Conservation (phyloP, 2,113 vertebrate genomes). For the Peromyscus maniculatus region DNA sequence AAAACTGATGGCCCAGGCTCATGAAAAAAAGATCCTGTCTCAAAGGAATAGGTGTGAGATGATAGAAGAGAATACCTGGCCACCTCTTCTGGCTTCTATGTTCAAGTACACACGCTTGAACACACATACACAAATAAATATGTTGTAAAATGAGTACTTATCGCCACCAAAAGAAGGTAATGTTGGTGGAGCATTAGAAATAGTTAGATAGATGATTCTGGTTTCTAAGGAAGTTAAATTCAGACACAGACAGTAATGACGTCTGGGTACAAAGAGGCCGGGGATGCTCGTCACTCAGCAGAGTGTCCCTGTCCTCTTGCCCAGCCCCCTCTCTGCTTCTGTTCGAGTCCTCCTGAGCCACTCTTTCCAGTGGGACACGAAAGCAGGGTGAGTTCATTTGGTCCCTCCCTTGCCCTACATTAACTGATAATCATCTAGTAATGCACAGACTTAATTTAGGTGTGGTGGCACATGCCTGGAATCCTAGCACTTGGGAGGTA, state of each 20-base stretch:
- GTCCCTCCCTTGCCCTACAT: not conserved
- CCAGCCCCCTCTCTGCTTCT: not conserved
- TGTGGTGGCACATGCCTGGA: not conserved
- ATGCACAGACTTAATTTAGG: not conserved
- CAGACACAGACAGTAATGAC: not conserved
- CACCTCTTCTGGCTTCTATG: not conserved
- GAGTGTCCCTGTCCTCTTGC: not conserved
- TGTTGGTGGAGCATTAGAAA: not conserved
- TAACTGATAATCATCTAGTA: not conserved
- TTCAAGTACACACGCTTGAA: no score
- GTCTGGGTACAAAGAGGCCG: not conserved
- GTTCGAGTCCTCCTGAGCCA: not conserved
- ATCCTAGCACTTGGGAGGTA: not conserved
- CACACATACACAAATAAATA: not conserved
- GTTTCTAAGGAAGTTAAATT: not conserved
- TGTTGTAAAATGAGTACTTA: not conserved
- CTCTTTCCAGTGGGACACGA: not conserved
- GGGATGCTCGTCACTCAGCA: not conserved
- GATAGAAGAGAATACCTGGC: not conserved
- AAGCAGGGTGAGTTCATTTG: not conserved
- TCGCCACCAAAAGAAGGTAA: not conserved
- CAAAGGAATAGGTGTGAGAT: not conserved
- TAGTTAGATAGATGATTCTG: not conserved
- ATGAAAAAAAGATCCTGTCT: not conserved
- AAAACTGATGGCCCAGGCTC: not conserved